Base-by-base conservation (phyloP, 2,888 invertebrate genomes). In the Synergus itoensis region DNA sequence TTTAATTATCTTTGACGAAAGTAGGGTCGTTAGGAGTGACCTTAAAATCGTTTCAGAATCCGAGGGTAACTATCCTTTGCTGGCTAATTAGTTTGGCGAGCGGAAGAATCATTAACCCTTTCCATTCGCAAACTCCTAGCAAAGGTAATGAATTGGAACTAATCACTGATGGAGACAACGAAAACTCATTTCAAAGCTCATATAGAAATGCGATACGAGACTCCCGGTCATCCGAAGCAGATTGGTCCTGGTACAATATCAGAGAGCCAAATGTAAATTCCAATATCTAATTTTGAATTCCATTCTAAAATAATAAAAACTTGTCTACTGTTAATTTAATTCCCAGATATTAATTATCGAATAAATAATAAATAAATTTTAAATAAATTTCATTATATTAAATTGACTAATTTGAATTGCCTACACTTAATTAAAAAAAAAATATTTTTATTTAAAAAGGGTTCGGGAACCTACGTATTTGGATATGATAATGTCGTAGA, bases 401-500 rank as follows among this genome's bases (percentile, higher is more conserved):
- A 36, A 36, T 36, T 4, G 36, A 7, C 5, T 36, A 36, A 36
- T 5, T 36, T 36, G 2, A 28, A 28, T 28, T 36, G 36, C 5
- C 4, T 36, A 0, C 7, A 36, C 36, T 36, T 36, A 36, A 36
- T 36, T 5, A 0, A 36, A 7, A 36, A 36, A 36, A 75, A 36
- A 28, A 78, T 57, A 40, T 64, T 48, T 67, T 62, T 60, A 21
- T 64, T 14, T 57, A 4, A 48, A n/a, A 79, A 88, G 93, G 95
- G 94, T 48, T 93, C 94, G 28, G 95, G 95, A 28, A 94, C 95
- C 0, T 96, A 96, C 88, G 94, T 95, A 0, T 96, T 95, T 88
- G 96, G 96, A 16, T 96, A 95, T 88, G 95, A 96, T 86, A 85
- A 86, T 65, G 92, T 96, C 9, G 93, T 94, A 60, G 96, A 96